Evolutionary conservation across 2,888 invertebrate genomes (phyloP), one percentile per base, ranked within the genome.

Genomic region (Cacoxenus indagator): DNA sequence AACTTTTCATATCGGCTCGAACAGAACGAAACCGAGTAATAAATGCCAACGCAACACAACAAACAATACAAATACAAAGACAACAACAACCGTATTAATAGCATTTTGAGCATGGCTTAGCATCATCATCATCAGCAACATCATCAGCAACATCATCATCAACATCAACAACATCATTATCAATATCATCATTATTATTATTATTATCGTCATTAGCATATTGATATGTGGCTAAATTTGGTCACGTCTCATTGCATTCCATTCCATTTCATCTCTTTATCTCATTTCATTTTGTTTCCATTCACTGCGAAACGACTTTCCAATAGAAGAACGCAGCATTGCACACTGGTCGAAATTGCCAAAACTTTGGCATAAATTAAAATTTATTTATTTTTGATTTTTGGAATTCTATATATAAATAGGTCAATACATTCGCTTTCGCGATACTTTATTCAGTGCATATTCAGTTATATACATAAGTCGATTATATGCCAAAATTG

Each of bases 201-300:
- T 24, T 66, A 31, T 71, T 79, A 78, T 81, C 78, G 79, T 83
- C 79, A 79, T 83, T 83, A 74, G 81, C 72, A 80, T 81, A 80
- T 80, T 59, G 59, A 37, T 31, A 83, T 83, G 83, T 81, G 79
- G 71, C 74, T 83, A 74, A 76, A 79, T 73, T 76, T 59, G 59
- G 37, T 59, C 59, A 31, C 59, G 59, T 59, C 31, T n/a, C 59
- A 59, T 37, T 37, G 29, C 59, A 57, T 57, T 57, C 29, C 27
- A 57, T n/a, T 57, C 29, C 29, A 59, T 59, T 59, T 57, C 51
- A 51, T n/a, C n/a, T n/a, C n/a, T n/a, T n/a, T 31, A 59, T 37
- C 22, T 59, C 59, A 57, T 57, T 57, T 57, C 27, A 57, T n/a
- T 57, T 57, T 17, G 31, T 59, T 59, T 57, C 51, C 17, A 51